Evolutionary conservation across 2,113 vertebrate genomes (phyloP).

Genomic region (Bos taurus): DNA sequence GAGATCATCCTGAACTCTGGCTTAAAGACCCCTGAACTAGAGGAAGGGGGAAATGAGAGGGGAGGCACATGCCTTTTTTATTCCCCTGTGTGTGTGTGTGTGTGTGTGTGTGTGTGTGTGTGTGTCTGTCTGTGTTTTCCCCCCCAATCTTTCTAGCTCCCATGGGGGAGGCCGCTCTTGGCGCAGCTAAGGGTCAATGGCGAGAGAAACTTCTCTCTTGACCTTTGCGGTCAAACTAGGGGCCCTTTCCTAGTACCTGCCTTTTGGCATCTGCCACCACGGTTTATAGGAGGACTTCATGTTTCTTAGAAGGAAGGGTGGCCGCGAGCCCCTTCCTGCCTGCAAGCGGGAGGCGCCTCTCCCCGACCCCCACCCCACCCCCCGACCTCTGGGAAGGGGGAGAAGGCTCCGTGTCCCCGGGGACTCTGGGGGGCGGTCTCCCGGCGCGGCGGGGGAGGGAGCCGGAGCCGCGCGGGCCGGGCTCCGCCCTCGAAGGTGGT

Average conservation of each 20-base stretch:
- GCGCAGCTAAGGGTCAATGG: neutral
- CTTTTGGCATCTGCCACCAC: neutral
- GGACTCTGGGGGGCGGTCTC: neutral
- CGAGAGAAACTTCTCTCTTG: no score
- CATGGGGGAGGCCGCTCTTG: neutral
- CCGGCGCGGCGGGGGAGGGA: neutral
- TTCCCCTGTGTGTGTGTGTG: neutral
- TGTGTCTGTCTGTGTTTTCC: no score
- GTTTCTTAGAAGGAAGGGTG: neutral
- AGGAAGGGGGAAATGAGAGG: neutral
- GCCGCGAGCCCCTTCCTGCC: neutral
- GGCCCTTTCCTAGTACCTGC: neutral
- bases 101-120: no score
- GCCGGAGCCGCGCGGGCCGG: neutral
- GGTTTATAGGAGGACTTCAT: neutral
- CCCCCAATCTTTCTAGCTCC: neutral
- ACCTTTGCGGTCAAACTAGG: neutral
- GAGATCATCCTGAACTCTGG: neutral
- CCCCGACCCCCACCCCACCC: neutral
- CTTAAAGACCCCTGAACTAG: neutral
- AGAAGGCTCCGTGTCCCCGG: neutral
- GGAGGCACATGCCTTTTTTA: neutral
- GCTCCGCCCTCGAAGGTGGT: constrained; percentile 49
- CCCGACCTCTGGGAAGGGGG: neutral
- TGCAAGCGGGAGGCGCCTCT: neutral